Evolutionary conservation across 2,888 invertebrate genomes (phyloP).

Genomic region (Orchestes rusci): DNA sequence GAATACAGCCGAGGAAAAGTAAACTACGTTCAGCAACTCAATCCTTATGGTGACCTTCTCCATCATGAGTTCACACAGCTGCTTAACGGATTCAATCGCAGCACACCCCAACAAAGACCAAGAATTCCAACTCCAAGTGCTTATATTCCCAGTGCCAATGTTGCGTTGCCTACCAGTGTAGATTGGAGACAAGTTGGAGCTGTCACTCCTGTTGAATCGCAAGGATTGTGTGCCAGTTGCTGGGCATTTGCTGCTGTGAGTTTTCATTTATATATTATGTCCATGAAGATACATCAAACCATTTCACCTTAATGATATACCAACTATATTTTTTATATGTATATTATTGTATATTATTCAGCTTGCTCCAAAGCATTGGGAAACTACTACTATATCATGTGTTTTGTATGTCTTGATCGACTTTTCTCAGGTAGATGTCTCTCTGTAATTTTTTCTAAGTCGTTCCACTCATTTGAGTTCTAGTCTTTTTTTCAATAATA

Average conservation of each 20-base stretch:
- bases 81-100: slow-evolving; percentile 39
- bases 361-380: too few species aligned
- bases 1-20: slow-evolving; percentile 36
- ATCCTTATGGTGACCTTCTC: slow-evolving; percentile 39
- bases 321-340: too few species aligned
- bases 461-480: too few species aligned
- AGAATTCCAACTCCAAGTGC: slow-evolving; percentile 29
- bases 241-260: slow-evolving; percentile 44
- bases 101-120: slow-evolving; percentile 11
- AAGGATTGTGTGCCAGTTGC: slow-evolving; percentile 40
- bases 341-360: too few species aligned
- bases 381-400: too few species aligned
- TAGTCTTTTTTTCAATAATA: too few species aligned
- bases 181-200: slow-evolving; percentile 42
- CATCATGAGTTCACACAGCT: slow-evolving; percentile 38
- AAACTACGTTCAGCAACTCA: slow-evolving; percentile 38
- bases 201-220: slow-evolving; percentile 38
- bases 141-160: slow-evolving; percentile 39
- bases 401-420: too few species aligned
- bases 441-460: too few species aligned
- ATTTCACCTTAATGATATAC: too few species aligned
- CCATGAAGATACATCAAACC: too few species aligned
- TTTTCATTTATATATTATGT: slow-evolving; percentile 9
- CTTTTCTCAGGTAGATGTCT: too few species aligned
- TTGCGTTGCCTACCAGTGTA: slow-evolving; percentile 36